Percentiles rank a stretch among this genome's conserved stretches.
phyloP scores from a whole-genome alignment of 2,888 invertebrate species.

The Dendrolimus pini region DNA sequence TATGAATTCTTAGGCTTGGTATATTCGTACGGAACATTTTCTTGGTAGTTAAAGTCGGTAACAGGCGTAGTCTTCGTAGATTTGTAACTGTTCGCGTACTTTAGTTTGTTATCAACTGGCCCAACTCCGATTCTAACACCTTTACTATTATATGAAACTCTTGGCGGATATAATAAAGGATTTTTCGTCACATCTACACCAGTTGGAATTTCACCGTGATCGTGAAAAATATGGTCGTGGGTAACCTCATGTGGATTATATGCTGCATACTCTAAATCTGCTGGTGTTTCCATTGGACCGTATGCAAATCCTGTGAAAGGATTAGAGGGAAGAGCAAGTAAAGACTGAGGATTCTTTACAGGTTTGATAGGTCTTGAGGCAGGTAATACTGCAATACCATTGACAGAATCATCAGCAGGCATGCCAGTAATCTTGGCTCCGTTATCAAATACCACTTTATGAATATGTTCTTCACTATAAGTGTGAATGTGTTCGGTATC shows the following conservation, averaged over 20 bases:
- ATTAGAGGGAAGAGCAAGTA: conserved; percentile 44
- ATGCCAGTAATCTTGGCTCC: conserved; percentile 31
- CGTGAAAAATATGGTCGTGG: conserved; percentile 69
- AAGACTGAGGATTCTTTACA: conserved; percentile 37
- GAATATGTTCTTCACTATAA: conserved; percentile 69
- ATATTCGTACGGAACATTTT: conserved; percentile 47
- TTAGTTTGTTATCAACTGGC: conserved; percentile 36
- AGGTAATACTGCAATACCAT: conserved; percentile 40
- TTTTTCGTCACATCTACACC: conserved; percentile 50
- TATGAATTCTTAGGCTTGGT: conserved; percentile 33
- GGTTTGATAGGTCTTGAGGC: conserved; percentile 41
- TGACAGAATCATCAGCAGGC: conserved; percentile 29
- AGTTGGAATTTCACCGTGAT: conserved; percentile 63
- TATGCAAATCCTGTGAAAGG: conserved; percentile 35
- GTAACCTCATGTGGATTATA: conserved; percentile 69
- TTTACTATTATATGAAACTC: conserved; percentile 53
- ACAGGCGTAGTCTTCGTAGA: conserved; percentile 31
- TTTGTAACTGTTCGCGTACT: conserved; percentile 43
- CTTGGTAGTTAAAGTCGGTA: conserved; percentile 59
- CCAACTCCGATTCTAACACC: conserved; percentile 42
- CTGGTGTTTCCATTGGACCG: conserved; percentile 49
- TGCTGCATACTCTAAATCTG: conserved; percentile 57
- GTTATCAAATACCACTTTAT: conserved; percentile 58
- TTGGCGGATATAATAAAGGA: conserved; percentile 44
- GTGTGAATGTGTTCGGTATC: conserved; percentile 72